Conservation (phyloP, 2,797 vertebrate genomes). For the Champsocephalus gunnari region DNA sequence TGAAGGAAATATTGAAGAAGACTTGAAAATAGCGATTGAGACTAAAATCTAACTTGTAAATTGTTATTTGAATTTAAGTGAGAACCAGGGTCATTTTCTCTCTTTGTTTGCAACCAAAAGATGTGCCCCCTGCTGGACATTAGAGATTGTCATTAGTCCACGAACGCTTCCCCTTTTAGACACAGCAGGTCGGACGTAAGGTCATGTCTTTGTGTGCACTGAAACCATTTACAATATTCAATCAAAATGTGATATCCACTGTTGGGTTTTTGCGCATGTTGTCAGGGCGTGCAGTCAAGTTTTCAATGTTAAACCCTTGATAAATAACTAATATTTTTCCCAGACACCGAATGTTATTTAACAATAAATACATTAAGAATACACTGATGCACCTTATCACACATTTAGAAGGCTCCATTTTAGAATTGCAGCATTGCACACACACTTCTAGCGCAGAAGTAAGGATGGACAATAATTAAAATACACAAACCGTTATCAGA, state of each 20-base stretch:
- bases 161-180: no score
- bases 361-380: not conserved
- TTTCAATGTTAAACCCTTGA: not conserved
- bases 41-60: no score
- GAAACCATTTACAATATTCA: not conserved
- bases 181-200: no score
- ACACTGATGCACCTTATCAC: not conserved
- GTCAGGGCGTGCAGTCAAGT: not conserved
- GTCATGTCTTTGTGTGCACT: no score
- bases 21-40: no score
- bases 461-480: not conserved
- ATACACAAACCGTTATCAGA: not conserved
- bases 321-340: not conserved
- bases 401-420: not conserved
- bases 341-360: not conserved
- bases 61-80: no score
- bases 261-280: not conserved
- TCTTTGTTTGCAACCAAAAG: no score
- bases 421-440: constrained; percentile 3
- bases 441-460: not conserved
- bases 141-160: no score
- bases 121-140: no score
- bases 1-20: no score
- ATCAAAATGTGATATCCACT: not conserved
- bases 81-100: no score